Evolutionary conservation across 2,113 vertebrate species (phyloP).

Genomic region (Piaya cayana): DNA sequence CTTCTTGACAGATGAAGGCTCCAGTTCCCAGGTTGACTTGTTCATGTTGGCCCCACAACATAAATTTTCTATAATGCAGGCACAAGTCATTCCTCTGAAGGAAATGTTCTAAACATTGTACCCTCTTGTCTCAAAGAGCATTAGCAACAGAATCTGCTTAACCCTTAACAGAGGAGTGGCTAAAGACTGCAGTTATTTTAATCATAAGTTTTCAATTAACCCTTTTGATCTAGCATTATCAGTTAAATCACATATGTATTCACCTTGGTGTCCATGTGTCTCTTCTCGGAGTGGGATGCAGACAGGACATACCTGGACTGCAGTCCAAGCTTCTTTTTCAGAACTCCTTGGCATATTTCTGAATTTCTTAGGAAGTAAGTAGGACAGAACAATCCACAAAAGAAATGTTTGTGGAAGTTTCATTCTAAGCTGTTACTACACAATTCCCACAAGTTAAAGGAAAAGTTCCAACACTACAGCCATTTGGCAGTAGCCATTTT

Average conservation of each 20-base stretch:
- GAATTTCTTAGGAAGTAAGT: neutral
- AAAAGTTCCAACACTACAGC: neutral
- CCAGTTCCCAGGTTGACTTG: neutral
- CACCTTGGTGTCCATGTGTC: neutral
- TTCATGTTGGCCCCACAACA: neutral
- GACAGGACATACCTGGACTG: neutral
- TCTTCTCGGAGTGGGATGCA: neutral
- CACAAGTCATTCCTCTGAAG: neutral
- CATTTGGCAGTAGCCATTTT: neutral
- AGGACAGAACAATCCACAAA: neutral
- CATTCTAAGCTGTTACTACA: neutral
- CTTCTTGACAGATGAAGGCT: constrained; percentile 1
- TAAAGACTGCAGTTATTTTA: neutral
- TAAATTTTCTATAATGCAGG: neutral
- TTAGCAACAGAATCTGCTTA: neutral
- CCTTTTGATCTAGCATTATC: neutral
- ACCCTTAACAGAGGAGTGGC: neutral
- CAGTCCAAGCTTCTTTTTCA: neutral
- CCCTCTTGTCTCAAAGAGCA: neutral
- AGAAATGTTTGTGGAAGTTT: neutral
- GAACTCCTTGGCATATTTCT: neutral
- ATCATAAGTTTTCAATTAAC: neutral
- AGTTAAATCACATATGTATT: neutral
- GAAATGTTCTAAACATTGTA: neutral
- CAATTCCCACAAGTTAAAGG: neutral